phyloP scores from a whole-genome alignment of 2,797 vertebrate genomes.

The Pseudochirops corinnae region DNA sequence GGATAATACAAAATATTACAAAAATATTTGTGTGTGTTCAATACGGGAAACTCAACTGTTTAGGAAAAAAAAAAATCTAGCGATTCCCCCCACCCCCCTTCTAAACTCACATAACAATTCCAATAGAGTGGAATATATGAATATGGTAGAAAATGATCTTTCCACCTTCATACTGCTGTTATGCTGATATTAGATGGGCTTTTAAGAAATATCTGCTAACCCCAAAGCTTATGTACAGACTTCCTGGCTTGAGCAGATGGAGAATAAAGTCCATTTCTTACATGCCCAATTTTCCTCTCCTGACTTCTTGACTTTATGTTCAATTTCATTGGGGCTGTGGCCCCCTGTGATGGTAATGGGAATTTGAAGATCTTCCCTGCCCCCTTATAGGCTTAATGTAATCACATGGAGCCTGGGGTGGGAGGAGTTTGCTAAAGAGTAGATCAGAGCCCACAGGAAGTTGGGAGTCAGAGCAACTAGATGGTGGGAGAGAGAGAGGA shows the following conservation, averaged over 20 bases:
- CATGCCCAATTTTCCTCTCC: conserved; percentile 26
- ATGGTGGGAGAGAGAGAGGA: too few species aligned
- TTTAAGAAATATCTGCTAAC: conserved; percentile 5
- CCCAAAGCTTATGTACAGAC: conserved; percentile 4
- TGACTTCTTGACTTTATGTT: conserved; percentile 42
- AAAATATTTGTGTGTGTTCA: not conserved
- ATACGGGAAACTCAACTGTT: conserved; percentile 31
- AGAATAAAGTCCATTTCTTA: not conserved
- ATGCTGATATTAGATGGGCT: conserved; percentile 19
- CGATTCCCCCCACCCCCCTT: not conserved
- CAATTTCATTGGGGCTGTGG: conserved; percentile 36
- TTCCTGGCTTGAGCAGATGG: conserved; percentile 15
- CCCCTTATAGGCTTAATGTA: too few species aligned
- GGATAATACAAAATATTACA: not conserved
- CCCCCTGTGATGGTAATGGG: not conserved
- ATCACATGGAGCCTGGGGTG: too few species aligned
- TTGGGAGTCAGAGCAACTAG: too few species aligned
- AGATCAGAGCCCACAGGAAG: too few species aligned
- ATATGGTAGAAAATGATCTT: not conserved
- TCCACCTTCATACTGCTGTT: not conserved
- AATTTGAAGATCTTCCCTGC: too few species aligned
- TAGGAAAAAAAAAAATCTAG: not conserved
- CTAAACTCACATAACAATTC: conserved; percentile 19
- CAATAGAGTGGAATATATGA: not conserved
- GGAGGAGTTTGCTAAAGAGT: too few species aligned